Base-by-base conservation (phyloP, 2,797 vertebrate species). In the Melanotaenia boesemani region DNA sequence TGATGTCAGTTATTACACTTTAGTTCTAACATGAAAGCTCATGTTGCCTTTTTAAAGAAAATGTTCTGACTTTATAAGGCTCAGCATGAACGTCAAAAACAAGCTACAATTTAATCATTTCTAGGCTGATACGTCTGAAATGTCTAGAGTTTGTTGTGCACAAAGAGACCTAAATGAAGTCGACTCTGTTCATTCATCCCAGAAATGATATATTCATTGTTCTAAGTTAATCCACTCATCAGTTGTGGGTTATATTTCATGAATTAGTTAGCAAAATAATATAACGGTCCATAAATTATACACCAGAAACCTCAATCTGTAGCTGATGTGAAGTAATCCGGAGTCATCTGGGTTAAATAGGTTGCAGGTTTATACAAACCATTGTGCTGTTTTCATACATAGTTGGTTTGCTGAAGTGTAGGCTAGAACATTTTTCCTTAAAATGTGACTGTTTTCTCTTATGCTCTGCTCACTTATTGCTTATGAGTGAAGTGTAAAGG, bases 221-320 rank as follows among this genome's bases (percentile, higher is more conserved):
- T 39, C 50, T 5, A 16, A 61, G 16, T 28, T 67, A 67, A 79
- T 57, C 61, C 50, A 52, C 24, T 78, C 36, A 63, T 68, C 63
- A 77, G 56, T 46, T 70, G 20, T 16, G 57, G 50, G 22, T 79
- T 63, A 78, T 34, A 62, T 3, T 60, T 60, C 16, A 76, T 77
- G 52, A 79, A 83, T 79, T 55, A 85, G 83, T 22, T 18, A 79
- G n/a, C 20, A 30, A 65, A 61, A 74, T 73, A 54, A 66, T 67
- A 76, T 13, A 55, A 54, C 2, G 62, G 6, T 37, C 18, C 37
- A 81, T 79, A 5, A 76, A 80, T 82, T 59, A 78, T 76, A 57
- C 37, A 87, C 71, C 52, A 78, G 37, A 74, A 71, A 50, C 12
- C 37, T 81, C 67, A 56, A 39, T 74, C 55, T 80, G 63, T 36